Percentiles rank a stretch among this genome's conserved stretches.
phyloP scores from a whole-genome alignment of 2,888 invertebrate genomes.

The Microplitis manilae region DNA sequence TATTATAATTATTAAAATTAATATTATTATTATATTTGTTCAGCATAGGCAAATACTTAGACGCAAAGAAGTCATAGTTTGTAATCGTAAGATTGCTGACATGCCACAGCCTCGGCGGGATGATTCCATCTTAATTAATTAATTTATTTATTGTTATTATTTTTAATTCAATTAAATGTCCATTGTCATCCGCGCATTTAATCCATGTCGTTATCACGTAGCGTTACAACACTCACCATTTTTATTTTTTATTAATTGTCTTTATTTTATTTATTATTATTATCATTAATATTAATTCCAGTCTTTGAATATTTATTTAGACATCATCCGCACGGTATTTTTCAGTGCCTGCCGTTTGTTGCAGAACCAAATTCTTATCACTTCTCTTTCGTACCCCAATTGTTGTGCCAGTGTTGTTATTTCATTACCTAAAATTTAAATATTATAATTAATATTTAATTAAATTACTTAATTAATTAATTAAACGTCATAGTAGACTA shows the following conservation, averaged over 20 bases:
- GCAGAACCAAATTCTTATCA: conserved; percentile 99
- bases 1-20: not conserved
- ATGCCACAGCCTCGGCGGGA: conserved; percentile 19
- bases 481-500: too few relatives aligned
- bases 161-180: not conserved
- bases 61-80: conserved; percentile 4
- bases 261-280: conserved; percentile 4
- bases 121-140: conserved; percentile 3
- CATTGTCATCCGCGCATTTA: not conserved
- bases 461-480: too few relatives aligned
- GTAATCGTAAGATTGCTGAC: conserved; percentile 17
- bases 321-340: conserved; percentile 96
- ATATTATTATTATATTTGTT: not conserved
- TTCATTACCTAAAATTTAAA: conserved; percentile 84
- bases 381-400: conserved; percentile 96
- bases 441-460: not conserved
- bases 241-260: not conserved
- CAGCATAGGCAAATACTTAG: conserved; percentile 14
- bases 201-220: not conserved
- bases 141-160: conserved; percentile 3
- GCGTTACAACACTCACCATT: too few relatives aligned
- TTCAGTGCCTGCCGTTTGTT: conserved; percentile 98
- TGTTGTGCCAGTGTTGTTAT: conserved; percentile 96
- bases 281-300: conserved; percentile 13
- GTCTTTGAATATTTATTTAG: conserved; percentile 53